Evolutionary conservation across 2,888 invertebrate species (phyloP).

Genomic region (Cerastis rubricosa): DNA sequence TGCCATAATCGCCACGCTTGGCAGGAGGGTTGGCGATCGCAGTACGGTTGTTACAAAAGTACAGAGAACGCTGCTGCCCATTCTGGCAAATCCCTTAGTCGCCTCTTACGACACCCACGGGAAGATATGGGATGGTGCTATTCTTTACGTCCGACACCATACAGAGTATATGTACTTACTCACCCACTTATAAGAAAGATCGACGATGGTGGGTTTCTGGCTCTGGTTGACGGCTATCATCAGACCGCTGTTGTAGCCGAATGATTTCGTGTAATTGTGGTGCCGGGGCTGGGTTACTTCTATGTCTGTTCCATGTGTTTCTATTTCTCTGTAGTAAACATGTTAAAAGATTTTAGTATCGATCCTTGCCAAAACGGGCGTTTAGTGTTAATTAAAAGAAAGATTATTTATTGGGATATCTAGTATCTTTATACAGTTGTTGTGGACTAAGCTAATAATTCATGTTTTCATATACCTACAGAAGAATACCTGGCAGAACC

Average conservation of each 20-base stretch:
- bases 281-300: background rate
- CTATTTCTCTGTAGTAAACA: constrained; percentile 50
- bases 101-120: too few relatives aligned
- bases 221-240: constrained; percentile 79
- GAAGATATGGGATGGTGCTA: too few relatives aligned
- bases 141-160: too few relatives aligned
- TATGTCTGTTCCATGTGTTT: constrained; percentile 56
- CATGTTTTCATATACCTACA: background rate
- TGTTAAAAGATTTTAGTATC: background rate
- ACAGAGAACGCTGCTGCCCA: too few relatives aligned
- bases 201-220: constrained; percentile 66
- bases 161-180: constrained; percentile 26
- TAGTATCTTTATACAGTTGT: background rate
- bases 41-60: too few relatives aligned
- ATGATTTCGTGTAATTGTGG: constrained; percentile 42
- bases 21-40: too few relatives aligned
- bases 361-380: background rate
- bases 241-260: constrained; percentile 72
- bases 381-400: background rate
- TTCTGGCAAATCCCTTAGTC: too few relatives aligned
- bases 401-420: background rate
- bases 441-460: background rate
- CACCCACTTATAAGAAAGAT: constrained; percentile 84
- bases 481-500: background rate
- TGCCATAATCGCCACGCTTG: too few relatives aligned